These are phyloP conservation scores for Muscidifurax raptorellus DNA, from an alignment of 1,140 invertebrate genomes.

Conservation along the genomic window DNA sequence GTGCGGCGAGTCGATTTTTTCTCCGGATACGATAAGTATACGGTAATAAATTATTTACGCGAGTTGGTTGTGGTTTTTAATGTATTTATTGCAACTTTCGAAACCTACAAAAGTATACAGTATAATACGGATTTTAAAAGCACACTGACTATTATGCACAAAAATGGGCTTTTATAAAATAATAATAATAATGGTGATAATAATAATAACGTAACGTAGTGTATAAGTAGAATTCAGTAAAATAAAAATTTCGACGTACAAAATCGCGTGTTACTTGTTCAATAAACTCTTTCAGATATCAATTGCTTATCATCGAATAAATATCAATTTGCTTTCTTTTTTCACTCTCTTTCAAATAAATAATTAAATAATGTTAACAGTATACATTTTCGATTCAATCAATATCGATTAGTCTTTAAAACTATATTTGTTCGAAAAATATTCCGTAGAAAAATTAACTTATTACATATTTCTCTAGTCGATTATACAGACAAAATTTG, in stretches of 20 bases:
- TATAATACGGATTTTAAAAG: slow-evolving; percentile 42
- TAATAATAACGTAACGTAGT: not conserved
- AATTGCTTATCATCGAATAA: slow-evolving; percentile 32
- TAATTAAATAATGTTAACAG: slow-evolving; percentile 40
- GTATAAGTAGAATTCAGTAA: slow-evolving; percentile 28
- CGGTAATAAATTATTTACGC: too few relatives aligned
- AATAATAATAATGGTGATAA: slow-evolving; percentile 1
- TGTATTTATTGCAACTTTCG: slow-evolving; percentile 45
- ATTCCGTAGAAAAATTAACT: slow-evolving; percentile 48
- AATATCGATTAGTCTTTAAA: slow-evolving; percentile 39
- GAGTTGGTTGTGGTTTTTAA: not conserved
- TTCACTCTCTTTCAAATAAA: slow-evolving; percentile 34
- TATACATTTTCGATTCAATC: slow-evolving; percentile 24
- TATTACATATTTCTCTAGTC: slow-evolving; percentile 25
- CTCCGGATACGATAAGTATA: too few relatives aligned
- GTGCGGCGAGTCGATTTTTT: too few relatives aligned
- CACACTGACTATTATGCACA: slow-evolving; percentile 44
- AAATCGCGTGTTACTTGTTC: slow-evolving; percentile 29
- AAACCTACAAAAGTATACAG: slow-evolving; percentile 52
- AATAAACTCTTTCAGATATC: not conserved
- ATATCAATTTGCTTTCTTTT: slow-evolving; percentile 23
- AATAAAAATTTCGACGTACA: slow-evolving; percentile 33
- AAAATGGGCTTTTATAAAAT: slow-evolving; percentile 39
- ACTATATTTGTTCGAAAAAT: slow-evolving; percentile 50
- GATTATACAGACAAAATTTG: slow-evolving; percentile 44